Percentiles rank a stretch among this genome's conserved stretches.
These are phyloP conservation scores for Cydia amplana DNA, from an alignment of 1,140 invertebrate genomes.

Conservation along the genomic window DNA sequence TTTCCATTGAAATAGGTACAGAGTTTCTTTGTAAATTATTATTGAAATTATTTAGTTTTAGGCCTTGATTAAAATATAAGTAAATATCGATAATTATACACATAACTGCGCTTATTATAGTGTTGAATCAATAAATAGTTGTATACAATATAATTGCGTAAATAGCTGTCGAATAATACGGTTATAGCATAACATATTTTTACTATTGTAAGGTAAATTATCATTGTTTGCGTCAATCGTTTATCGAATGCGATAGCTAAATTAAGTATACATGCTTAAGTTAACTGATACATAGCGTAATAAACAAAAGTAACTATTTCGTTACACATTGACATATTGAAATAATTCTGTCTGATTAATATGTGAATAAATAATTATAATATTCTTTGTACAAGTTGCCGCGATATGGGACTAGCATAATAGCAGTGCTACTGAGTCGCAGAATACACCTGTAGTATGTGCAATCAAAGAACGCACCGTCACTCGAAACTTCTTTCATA, in stretches of 20 bases:
- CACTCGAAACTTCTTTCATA: constrained; percentile 22
- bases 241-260: constrained; percentile 43
- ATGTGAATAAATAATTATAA: constrained; percentile 51
- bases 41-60: constrained; percentile 24
- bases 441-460: constrained; percentile 38
- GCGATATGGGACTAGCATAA: constrained; percentile 67
- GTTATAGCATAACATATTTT: constrained; percentile 24
- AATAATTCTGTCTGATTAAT: constrained; percentile 48
- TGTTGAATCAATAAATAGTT: constrained; percentile 21
- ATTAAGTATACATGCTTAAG: constrained; percentile 41
- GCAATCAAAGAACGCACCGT: constrained; percentile 32
- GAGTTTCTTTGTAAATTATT: background rate
- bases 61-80: constrained; percentile 20
- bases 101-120: constrained; percentile 14
- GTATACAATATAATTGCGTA: background rate
- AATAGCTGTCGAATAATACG: constrained; percentile 12
- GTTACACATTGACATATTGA: constrained; percentile 40
- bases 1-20: background rate
- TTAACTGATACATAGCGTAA: constrained; percentile 50
- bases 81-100: constrained; percentile 20
- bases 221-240: constrained; percentile 48
- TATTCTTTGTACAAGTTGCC: constrained; percentile 53
- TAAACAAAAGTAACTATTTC: constrained; percentile 44
- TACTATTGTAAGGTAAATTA: constrained; percentile 33
- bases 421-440: constrained; percentile 14